phyloP scores from a whole-genome alignment of 1,140 invertebrate genomes.

The Zeugodacus cucurbitae region DNA sequence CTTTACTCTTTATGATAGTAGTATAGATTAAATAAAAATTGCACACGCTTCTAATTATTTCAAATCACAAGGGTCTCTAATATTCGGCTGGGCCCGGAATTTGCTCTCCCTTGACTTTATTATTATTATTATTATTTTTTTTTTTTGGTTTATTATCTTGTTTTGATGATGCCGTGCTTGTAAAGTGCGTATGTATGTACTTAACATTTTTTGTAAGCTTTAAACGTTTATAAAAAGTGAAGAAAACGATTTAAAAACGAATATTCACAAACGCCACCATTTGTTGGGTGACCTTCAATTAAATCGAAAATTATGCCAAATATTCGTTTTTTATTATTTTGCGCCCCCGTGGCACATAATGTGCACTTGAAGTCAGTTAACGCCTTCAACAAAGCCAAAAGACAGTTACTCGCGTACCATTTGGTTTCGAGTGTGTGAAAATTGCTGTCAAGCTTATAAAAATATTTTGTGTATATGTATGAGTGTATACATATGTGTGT shows the following conservation, averaged over 20 bases:
- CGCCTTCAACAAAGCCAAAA: background rate
- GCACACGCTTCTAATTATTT: too few relatives aligned
- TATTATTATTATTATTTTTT: background rate
- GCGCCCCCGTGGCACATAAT: background rate
- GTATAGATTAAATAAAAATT: too few relatives aligned
- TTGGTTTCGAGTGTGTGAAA: background rate
- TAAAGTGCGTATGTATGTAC: background rate
- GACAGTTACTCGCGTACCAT: background rate
- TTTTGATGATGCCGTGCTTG: background rate
- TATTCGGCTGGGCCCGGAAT: too few relatives aligned
- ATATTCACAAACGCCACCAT: background rate
- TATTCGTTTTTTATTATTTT: background rate
- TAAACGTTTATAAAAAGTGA: background rate
- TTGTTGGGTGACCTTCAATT: background rate
- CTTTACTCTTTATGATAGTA: too few relatives aligned
- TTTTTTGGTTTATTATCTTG: too few relatives aligned
- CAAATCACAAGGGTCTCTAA: too few relatives aligned
- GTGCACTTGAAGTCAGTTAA: background rate
- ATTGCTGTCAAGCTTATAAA: background rate
- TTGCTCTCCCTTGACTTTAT: too few relatives aligned
- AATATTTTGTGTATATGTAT: background rate
- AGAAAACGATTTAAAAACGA: background rate
- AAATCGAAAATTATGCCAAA: conserved; percentile 27
- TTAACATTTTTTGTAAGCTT: too few relatives aligned
- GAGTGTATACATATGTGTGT: background rate